Evolutionary conservation across 1,140 invertebrate species (phyloP), one percentile per base, ranked within the genome.

Genomic region (Choristoneura fumiferana): DNA sequence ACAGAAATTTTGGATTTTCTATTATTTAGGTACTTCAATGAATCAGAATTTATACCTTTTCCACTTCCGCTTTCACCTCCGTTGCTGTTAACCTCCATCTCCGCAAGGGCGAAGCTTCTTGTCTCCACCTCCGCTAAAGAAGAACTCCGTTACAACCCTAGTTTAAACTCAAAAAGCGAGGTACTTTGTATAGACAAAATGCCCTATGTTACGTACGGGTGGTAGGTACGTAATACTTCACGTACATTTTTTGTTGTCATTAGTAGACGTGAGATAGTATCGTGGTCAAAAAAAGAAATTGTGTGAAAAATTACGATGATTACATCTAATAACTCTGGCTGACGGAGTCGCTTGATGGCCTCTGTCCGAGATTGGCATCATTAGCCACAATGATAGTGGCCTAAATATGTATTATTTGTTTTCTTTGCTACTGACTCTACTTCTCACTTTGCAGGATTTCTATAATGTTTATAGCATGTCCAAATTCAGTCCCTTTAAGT

Each of bases 301-400:
- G 84, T 86, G 84, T 86, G 81, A 88, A 88, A 88, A 88, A 86
- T 86, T 86, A 84, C 81, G 76, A 84, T 84, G 84, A 86, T 88
- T 86, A 84, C 79, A 76, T 84, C 71, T 84, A 86, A 84, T 86
- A 84, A 84, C 71, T 69, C 65, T 57, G 67, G 68, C 67, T 66
- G 73, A 63, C 73, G 67, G 71, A 71, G 69, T 72, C 71, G 71
- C 73, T 76, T 85, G 78, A 84, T 81, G 77, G 80, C 69, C 71
- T 68, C 71, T 75, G 73, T 66, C 73, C 77, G 60, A 73, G 79
- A 85, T 85, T 84, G 81, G 75, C 76, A 66, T 87, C 84, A 87
- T 87, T 87, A 87, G 70, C 71, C 68, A 70, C 74, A 80, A 77
- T 83, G 79, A 85, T 84, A 81, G 75, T 85, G 76, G 81, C 79